Percentiles rank a stretch among this genome's conserved stretches.
These are phyloP conservation scores for Gymnarchus niloticus DNA, from an alignment of 2,113 vertebrate species.

Conservation along the genomic window DNA sequence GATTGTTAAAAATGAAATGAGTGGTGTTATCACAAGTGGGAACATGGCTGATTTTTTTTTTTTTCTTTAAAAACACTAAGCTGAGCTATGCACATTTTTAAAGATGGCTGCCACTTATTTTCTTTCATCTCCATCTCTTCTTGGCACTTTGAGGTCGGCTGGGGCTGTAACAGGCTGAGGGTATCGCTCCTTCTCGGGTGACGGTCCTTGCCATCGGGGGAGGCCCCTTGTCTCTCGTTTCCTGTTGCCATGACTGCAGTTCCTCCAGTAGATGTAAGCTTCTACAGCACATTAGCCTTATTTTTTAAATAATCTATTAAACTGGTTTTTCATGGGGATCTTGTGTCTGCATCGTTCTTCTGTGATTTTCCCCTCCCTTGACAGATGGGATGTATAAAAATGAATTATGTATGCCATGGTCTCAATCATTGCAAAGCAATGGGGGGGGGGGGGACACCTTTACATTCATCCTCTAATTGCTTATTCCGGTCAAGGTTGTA, in stretches of 20 bases:
- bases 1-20: constrained; percentile 27
- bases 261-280: constrained; percentile 28
- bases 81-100: constrained; percentile 60
- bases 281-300: constrained; percentile 47
- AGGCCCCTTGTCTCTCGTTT: neutral
- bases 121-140: constrained; percentile 6
- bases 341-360: constrained; percentile 23
- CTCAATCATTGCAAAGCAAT: neutral
- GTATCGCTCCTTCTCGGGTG: neutral
- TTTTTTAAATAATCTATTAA: constrained; percentile 53
- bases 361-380: neutral
- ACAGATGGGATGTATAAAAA: neutral
- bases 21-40: constrained; percentile 12
- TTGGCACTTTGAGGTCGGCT: constrained; percentile 16
- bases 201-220: neutral
- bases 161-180: constrained; percentile 4
- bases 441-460: too few species aligned
- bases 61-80: constrained; percentile 10
- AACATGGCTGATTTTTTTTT: constrained; percentile 26
- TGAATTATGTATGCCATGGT: neutral
- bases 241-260: constrained; percentile 21
- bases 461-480: too few species aligned
- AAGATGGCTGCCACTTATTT: constrained; percentile 16
- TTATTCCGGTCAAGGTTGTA: too few species aligned
- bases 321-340: constrained; percentile 42